Percentiles rank a stretch among this genome's conserved stretches.
These are phyloP conservation scores for Sinonovacula constricta DNA, from an alignment of 1,140 invertebrate species.

Conservation along the genomic window DNA sequence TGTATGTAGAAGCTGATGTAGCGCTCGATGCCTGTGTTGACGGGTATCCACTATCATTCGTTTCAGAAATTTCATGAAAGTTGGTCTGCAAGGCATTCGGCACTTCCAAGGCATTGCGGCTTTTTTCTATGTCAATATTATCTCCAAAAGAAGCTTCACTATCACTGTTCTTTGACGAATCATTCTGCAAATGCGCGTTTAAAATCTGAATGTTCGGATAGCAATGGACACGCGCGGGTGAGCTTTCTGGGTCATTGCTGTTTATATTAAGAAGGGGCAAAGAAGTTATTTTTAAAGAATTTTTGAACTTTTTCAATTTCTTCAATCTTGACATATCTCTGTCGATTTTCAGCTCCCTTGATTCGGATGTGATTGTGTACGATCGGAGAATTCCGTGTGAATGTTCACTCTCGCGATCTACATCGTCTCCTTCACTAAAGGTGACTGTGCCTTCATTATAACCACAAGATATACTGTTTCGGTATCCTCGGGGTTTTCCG, in stretches of 20 bases:
- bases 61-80: background rate
- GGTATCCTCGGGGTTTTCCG: background rate
- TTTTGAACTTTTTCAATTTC: too few relatives aligned
- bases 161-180: constrained; percentile 4
- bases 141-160: too few relatives aligned
- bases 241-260: too few relatives aligned
- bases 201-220: constrained; percentile 42
- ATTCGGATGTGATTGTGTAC: too few relatives aligned
- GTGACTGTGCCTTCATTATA: constrained; percentile 33
- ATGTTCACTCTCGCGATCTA: background rate
- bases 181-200: constrained; percentile 35
- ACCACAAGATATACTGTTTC: constrained; percentile 29
- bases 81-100: too few relatives aligned
- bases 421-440: background rate
- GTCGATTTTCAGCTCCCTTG: too few relatives aligned
- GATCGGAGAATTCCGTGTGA: constrained; percentile 21
- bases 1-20: too few relatives aligned
- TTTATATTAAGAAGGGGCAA: too few relatives aligned
- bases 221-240: constrained; percentile 15
- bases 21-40: constrained; percentile 14
- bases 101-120: too few relatives aligned
- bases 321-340: too few relatives aligned
- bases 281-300: too few relatives aligned
- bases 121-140: too few relatives aligned
- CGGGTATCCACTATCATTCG: constrained; percentile 36